These are phyloP conservation scores for Lymantria monacha DNA, from an alignment of 2,888 invertebrate genomes.

Conservation along the genomic window DNA sequence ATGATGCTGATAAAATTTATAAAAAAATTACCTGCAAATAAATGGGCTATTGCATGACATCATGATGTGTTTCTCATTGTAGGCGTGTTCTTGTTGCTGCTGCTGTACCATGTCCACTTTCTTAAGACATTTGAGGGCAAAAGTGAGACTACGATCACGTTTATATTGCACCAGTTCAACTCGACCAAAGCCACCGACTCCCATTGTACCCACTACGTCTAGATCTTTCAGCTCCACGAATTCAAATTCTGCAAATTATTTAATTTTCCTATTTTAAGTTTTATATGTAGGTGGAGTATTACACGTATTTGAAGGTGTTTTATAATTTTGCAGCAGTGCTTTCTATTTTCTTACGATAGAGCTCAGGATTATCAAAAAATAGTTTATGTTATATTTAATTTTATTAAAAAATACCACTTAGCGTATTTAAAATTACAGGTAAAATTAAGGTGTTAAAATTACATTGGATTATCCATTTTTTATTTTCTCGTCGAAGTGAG, in stretches of 20 bases:
- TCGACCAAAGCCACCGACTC: constrained; percentile 96
- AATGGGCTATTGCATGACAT: constrained; percentile 90
- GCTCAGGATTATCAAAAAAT: too few relatives aligned
- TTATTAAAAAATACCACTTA: too few relatives aligned
- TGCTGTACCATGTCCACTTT: constrained; percentile 94
- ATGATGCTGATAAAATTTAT: not conserved
- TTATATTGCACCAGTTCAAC: constrained; percentile 89
- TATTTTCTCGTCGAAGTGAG: too few relatives aligned
- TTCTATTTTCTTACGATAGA: too few relatives aligned
- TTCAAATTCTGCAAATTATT: constrained; percentile 77
- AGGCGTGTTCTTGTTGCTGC: constrained; percentile 94
- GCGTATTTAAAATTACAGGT: too few relatives aligned
- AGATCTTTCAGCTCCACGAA: constrained; percentile 89
- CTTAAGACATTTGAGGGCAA: constrained; percentile 94
- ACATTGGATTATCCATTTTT: too few relatives aligned
- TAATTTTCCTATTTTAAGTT: not conserved
- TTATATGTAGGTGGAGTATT: not conserved
- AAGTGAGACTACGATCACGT: constrained; percentile 80
- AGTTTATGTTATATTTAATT: too few relatives aligned
- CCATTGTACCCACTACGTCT: constrained; percentile 91
- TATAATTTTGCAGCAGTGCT: too few relatives aligned
- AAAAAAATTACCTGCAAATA: constrained; percentile 85
- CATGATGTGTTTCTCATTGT: constrained; percentile 93
- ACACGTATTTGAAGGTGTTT: too few relatives aligned
- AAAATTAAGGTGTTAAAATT: too few relatives aligned